Percentiles rank a stretch among this genome's conserved stretches.
These are phyloP conservation scores for Leuctra nigra DNA, from an alignment of 2,888 invertebrate genomes.

Conservation along the genomic window DNA sequence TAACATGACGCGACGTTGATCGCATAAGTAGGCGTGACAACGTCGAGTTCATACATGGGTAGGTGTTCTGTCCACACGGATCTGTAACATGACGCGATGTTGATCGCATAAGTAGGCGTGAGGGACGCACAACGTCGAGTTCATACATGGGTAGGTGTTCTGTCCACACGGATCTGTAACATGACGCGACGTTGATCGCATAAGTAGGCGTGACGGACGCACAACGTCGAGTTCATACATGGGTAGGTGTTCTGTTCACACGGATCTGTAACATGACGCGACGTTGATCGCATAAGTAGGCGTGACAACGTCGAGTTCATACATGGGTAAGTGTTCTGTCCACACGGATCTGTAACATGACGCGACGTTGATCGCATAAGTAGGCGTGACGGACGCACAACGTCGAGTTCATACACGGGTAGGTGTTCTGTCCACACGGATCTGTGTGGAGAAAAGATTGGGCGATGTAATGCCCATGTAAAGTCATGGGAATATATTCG, in stretches of 20 bases:
- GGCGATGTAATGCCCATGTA: too few species aligned
- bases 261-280: neutral
- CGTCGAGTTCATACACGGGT: neutral
- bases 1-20: too few species aligned
- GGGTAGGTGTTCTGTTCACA: neutral
- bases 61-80: neutral
- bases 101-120: neutral
- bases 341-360: neutral
- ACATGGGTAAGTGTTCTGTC: neutral
- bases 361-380: neutral
- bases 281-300: neutral
- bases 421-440: neutral
- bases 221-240: neutral
- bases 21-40: neutral
- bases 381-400: neutral
- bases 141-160: neutral
- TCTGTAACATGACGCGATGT: neutral
- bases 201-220: neutral
- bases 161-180: neutral
- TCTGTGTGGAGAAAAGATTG: neutral
- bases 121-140: neutral
- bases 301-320: neutral
- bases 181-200: neutral
- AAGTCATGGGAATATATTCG: too few species aligned
- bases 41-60: neutral